These are phyloP conservation scores for Notarius quadriscutis DNA, from an alignment of 2,113 vertebrate species.

Conservation along the genomic window DNA sequence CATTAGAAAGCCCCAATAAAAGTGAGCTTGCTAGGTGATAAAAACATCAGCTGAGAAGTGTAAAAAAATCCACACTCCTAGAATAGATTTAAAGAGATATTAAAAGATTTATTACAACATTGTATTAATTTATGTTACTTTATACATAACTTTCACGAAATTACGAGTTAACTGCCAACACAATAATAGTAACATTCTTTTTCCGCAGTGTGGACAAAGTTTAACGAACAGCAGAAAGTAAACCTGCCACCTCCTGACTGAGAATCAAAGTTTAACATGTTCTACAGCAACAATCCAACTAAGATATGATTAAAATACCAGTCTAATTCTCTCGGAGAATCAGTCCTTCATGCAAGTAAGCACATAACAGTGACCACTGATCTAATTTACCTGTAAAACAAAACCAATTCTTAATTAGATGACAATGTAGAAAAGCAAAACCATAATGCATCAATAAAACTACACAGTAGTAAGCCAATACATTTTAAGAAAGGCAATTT, in stretches of 20 bases:
- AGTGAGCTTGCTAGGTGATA: background rate
- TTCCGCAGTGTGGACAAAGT: conserved; percentile 56
- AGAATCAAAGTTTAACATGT: conserved; percentile 64
- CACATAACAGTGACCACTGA: conserved; percentile 83
- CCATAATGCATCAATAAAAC: conserved; percentile 65
- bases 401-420: conserved; percentile 50
- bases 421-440: conserved; percentile 53
- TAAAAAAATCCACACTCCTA: background rate
- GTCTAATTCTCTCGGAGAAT: conserved; percentile 95
- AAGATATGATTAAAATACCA: conserved; percentile 81
- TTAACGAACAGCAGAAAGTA: conserved; percentile 62
- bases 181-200: conserved; percentile 66
- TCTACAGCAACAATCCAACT: conserved; percentile 63
- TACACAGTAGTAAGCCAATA: conserved; percentile 81
- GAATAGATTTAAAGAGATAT: conserved; percentile 69
- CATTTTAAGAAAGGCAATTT: conserved; percentile 67
- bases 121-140: conserved; percentile 68
- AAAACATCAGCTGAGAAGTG: background rate
- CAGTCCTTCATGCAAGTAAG: conserved; percentile 92
- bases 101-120: conserved; percentile 82
- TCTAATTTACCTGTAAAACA: conserved; percentile 73
- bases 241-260: conserved; percentile 50
- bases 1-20: background rate
- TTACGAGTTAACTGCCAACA: conserved; percentile 74
- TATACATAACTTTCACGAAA: conserved; percentile 75